Evolutionary conservation across 2,888 invertebrate species (phyloP), one percentile per base, ranked within the genome.

Genomic region (Drosophila fungiperda): DNA sequence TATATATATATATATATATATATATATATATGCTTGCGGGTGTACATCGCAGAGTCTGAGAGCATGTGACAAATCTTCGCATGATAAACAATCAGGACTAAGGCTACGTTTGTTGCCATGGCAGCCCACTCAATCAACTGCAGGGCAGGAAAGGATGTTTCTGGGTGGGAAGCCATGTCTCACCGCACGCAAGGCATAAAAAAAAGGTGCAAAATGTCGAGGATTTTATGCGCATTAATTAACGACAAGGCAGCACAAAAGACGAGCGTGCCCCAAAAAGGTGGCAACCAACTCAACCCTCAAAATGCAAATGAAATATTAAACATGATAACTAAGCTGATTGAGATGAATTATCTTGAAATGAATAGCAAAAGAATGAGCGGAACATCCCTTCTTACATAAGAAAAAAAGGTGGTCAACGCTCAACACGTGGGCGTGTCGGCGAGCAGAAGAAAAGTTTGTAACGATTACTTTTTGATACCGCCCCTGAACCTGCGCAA

Each of bases 171-270:
- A 9, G 26, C 49, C 5, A 23, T 45, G 12, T 36, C 23, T 36
- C 26, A 6, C 17, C 35, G 48, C 52, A 48, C n/a, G 36, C 48
- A 49, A 68, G 40, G 20, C 15, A 54, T 23, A 32, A 49, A 29
- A 68, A 68, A 67, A 80, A 84, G 87, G 87, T 83, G 77, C 62
- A 72, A 85, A 82, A 74, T 84, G 67, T 53, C 70, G 60, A 64
- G 71, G 50, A 76, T 82, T 87, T 87, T 85, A 87, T 86, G 87
- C 74, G 85, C 85, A 86, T 86, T 86, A 87, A 84, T 89, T 87
- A 87, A 76, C 67, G 63, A 53, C 45, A 58, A 63, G 64, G 45
- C 49, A 45, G 59, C 36, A 60, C 50, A 68, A 66, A 66, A 53
- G 53, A n/a, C 35, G 36, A 29, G 20, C 55, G 36, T 42, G 40